These are phyloP conservation scores for Drosophila simulans DNA, from an alignment of 1,140 invertebrate species.

Conservation along the genomic window DNA sequence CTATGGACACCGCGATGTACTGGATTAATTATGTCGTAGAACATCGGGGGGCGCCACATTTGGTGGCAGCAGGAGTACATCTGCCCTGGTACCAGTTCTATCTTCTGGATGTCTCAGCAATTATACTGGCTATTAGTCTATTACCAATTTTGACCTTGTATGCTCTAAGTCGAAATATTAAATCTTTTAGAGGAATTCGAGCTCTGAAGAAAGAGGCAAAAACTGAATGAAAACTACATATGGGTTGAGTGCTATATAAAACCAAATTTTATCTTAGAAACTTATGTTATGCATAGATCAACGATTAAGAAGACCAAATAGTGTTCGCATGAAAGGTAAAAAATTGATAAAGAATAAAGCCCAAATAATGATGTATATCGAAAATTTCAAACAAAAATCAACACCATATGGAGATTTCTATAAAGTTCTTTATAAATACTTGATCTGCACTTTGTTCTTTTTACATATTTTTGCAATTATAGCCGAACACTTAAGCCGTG, in stretches of 20 bases:
- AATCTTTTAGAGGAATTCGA: not conserved
- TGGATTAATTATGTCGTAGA: not conserved
- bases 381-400: not conserved
- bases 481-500: conserved; percentile 68
- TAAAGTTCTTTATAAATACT: conserved; percentile 11
- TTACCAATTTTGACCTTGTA: conserved; percentile 22
- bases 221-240: too few relatives aligned
- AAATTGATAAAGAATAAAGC: not conserved
- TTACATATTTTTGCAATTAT: conserved; percentile 67
- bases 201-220: conserved; percentile 1
- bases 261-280: too few relatives aligned
- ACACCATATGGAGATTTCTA: conserved; percentile 25
- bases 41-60: not conserved
- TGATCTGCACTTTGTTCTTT: conserved; percentile 31
- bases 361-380: not conserved
- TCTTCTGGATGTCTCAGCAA: conserved; percentile 5
- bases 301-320: too few relatives aligned
- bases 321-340: not conserved
- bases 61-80: not conserved
- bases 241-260: too few relatives aligned
- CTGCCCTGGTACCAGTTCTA: conserved; percentile 3
- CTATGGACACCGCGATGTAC: not conserved
- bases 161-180: not conserved
- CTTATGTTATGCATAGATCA: too few relatives aligned
- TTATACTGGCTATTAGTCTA: conserved; percentile 15